Conservation (phyloP, 2,888 invertebrate genomes). For the Pardosa pseudoannulata region DNA sequence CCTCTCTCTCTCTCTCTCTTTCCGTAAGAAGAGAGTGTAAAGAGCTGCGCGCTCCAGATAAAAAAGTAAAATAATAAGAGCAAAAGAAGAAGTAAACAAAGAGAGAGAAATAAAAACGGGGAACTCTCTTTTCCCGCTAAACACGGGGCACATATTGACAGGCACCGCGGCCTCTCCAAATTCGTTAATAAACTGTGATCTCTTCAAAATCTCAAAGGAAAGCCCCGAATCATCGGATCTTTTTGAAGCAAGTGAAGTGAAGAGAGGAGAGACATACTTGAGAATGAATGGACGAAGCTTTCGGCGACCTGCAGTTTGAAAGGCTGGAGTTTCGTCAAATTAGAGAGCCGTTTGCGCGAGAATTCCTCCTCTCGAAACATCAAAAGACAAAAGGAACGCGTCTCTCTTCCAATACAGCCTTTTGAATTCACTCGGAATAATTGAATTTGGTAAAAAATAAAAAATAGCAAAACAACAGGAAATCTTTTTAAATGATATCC, state of each 20-base stretch:
- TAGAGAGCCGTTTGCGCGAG: not conserved
- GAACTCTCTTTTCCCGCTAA: not conserved
- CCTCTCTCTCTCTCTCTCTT: not conserved
- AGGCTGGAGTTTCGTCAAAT: not conserved
- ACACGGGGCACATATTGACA: not conserved
- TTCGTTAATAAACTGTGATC: not conserved
- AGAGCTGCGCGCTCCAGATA: not conserved
- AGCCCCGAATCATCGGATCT: not conserved
- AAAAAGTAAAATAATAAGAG: not conserved
- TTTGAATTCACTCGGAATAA: no score
- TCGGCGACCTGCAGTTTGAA: not conserved
- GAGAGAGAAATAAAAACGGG: not conserved
- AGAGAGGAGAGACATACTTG: not conserved
- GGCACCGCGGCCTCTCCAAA: not conserved
- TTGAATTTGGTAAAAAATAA: no score
- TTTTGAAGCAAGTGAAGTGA: conserved; percentile 6
- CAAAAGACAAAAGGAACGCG: no score
- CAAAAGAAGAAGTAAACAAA: not conserved
- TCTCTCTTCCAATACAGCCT: no score
- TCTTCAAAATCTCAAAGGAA: not conserved
- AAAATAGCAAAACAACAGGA: no score
- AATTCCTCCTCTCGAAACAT: not conserved
- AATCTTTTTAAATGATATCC: no score
- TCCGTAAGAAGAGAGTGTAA: not conserved
- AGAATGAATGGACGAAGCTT: conserved; percentile 2